Evolutionary conservation across 2,797 vertebrate genomes (phyloP).

Genomic region (Echiichthys vipera): DNA sequence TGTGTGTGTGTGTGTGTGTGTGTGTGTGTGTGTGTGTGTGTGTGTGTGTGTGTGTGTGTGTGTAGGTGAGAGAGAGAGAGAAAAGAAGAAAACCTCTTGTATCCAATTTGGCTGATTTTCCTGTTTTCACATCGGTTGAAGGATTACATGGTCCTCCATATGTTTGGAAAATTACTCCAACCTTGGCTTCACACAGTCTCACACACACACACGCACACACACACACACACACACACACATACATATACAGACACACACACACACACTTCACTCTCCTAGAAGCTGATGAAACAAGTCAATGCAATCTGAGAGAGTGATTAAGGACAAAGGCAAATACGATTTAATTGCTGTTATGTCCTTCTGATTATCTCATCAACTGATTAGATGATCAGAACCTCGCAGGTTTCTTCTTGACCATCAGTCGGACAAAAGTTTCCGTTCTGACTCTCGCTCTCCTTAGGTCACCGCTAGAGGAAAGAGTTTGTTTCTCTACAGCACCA

Average conservation of each 20-base stretch:
- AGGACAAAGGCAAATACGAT: constrained; percentile 40
- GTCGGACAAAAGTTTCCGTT: constrained; percentile 29
- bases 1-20: too few species aligned
- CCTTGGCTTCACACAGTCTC: constrained; percentile 9
- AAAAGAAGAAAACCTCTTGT: constrained; percentile 36
- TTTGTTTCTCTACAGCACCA: constrained; percentile 18
- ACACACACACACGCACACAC: constrained; percentile 9
- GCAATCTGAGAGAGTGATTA: constrained; percentile 57
- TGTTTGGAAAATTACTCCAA: constrained; percentile 54
- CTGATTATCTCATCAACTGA: constrained; percentile 71
- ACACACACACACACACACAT: background rate
- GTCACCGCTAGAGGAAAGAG: constrained; percentile 28
- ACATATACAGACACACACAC: background rate
- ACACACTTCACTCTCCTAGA: constrained; percentile 43
- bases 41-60: background rate
- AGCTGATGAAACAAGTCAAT: constrained; percentile 66
- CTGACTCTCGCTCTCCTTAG: constrained; percentile 21
- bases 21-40: background rate
- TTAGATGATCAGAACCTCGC: constrained; percentile 64
- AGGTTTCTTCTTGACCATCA: constrained; percentile 44
- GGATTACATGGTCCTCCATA: constrained; percentile 38
- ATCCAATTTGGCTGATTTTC: constrained; percentile 48
- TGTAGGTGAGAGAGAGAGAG: too few species aligned
- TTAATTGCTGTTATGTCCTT: constrained; percentile 59
- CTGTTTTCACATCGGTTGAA: constrained; percentile 31